Percentiles rank a stretch among this genome's conserved stretches.
phyloP scores from a whole-genome alignment of 2,113 vertebrate genomes.

The Corythornis madagascariensis region DNA sequence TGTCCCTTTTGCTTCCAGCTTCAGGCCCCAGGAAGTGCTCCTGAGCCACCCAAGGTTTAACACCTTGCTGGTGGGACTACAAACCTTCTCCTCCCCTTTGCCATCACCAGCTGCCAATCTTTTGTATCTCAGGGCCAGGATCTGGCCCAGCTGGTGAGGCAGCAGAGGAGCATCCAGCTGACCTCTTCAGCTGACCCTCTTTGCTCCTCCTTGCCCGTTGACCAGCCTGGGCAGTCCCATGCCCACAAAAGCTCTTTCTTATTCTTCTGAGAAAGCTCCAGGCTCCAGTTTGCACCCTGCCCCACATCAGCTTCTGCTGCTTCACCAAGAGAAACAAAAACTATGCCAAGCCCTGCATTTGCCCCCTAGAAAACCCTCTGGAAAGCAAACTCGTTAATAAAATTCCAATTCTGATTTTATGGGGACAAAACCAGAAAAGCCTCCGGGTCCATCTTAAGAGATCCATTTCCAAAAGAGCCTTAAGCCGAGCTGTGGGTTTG shows the following conservation, averaged over 20 bases:
- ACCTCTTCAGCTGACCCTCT: neutral
- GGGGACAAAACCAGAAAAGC: neutral
- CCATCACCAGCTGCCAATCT: neutral
- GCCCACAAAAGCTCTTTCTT: neutral
- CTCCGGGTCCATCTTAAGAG: neutral
- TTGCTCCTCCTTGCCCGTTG: neutral
- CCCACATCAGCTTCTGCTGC: neutral
- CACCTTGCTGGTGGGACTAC: accelerated
- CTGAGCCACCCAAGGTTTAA: neutral
- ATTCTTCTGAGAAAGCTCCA: neutral
- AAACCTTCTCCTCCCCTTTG: neutral
- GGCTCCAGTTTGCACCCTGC: neutral
- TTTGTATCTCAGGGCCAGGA: neutral
- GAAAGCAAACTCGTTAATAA: neutral
- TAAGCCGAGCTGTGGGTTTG: neutral
- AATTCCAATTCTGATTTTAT: neutral
- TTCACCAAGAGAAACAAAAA: neutral
- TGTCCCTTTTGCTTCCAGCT: neutral
- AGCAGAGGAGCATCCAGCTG: neutral
- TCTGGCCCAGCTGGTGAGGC: neutral
- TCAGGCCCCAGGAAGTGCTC: neutral
- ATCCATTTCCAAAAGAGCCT: accelerated
- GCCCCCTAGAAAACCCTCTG: neutral
- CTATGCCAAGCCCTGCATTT: neutral
- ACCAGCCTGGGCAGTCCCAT: neutral